Evolutionary conservation across 2,113 vertebrate genomes (phyloP).

Genomic region (Hydrochoerus hydrochaeris): DNA sequence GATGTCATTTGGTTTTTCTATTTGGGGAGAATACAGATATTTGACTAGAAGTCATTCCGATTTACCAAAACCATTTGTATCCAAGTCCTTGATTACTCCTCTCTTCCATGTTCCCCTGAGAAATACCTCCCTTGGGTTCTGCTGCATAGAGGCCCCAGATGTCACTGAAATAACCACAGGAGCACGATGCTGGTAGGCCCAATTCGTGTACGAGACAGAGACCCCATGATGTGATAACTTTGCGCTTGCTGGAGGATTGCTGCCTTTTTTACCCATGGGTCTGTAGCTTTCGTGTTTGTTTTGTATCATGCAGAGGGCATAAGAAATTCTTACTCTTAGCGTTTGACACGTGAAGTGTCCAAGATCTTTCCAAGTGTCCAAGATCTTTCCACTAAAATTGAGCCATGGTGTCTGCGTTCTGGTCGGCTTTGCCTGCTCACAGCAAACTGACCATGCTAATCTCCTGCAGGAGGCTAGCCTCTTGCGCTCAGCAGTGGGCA

Average conservation of each 20-base stretch:
- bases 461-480: not conserved
- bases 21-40: not conserved
- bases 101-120: not conserved
- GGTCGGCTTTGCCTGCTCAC: not conserved
- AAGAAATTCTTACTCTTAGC: not conserved
- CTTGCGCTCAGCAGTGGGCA: not conserved
- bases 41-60: not conserved
- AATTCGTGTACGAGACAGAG: not conserved
- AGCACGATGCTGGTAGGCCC: conserved; percentile 15
- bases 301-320: not conserved
- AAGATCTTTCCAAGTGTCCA: not conserved
- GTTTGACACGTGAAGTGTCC: not conserved
- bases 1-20: not conserved
- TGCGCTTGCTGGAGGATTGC: not conserved
- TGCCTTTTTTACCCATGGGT: not conserved
- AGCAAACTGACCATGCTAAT: too few species aligned
- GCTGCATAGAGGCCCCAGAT: not conserved
- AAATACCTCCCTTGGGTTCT: not conserved
- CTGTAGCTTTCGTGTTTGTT: not conserved
- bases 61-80: not conserved
- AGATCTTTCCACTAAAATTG: not conserved
- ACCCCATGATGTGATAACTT: not conserved
- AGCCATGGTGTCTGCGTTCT: not conserved
- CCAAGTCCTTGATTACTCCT: not conserved
- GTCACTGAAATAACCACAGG: not conserved